Conservation (phyloP, 2,113 vertebrate species). For the Eclectus roratus region DNA sequence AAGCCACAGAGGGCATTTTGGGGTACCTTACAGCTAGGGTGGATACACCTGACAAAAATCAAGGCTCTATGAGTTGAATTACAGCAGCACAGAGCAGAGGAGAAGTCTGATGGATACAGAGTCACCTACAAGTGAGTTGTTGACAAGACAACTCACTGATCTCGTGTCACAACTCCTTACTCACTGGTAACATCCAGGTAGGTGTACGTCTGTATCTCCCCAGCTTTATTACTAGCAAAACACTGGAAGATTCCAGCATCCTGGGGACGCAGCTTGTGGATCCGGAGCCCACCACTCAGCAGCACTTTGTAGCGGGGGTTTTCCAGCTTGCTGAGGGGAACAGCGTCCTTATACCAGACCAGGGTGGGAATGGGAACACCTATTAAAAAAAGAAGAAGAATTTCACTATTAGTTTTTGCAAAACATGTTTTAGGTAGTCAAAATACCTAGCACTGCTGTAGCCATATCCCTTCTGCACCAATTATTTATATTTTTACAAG, state of each 20-base stretch:
- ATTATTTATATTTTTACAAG: background rate
- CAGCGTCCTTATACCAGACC: slow-evolving; percentile 89
- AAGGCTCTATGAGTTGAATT: rapidly evolving
- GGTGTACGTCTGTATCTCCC: slow-evolving; percentile 84
- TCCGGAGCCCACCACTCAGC: slow-evolving; percentile 77
- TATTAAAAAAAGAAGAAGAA: background rate
- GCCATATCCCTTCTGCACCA: background rate
- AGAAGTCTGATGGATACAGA: rapidly evolving
- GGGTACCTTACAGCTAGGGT: background rate
- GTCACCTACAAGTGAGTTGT: background rate
- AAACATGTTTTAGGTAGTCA: background rate
- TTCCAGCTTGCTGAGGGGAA: slow-evolving; percentile 79
- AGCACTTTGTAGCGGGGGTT: slow-evolving; percentile 87
- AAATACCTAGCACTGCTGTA: background rate
- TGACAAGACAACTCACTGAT: rapidly evolving
- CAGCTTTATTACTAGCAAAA: slow-evolving; percentile 85
- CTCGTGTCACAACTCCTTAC: slow-evolving; percentile 7
- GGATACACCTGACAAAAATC: background rate
- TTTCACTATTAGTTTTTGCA: background rate
- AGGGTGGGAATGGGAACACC: slow-evolving; percentile 85
- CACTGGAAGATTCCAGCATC: slow-evolving; percentile 95
- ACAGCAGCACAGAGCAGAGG: background rate
- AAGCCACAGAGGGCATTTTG: background rate
- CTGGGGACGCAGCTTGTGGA: slow-evolving; percentile 80
- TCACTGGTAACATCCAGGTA: slow-evolving; percentile 92